These are phyloP conservation scores for Eupithecia tripunctaria DNA, from an alignment of 2,888 invertebrate species.

Conservation along the genomic window DNA sequence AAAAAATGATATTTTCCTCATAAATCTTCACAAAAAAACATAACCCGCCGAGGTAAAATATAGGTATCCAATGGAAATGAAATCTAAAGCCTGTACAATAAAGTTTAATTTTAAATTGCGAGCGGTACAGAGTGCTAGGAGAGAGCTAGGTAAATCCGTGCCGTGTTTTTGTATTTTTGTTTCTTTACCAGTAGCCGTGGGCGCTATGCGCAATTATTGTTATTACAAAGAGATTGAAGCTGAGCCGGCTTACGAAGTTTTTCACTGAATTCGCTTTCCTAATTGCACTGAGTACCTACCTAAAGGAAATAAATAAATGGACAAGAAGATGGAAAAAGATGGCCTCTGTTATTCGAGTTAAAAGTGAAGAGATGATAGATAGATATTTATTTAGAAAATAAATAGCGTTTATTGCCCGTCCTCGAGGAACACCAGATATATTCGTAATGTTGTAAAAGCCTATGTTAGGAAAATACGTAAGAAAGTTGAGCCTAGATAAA, in stretches of 20 bases:
- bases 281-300: conserved; percentile 56
- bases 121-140: conserved; percentile 26
- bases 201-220: conserved; percentile 82
- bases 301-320: background rate
- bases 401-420: no score
- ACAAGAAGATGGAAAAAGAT: background rate
- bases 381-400: no score
- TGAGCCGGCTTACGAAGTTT: conserved; percentile 75
- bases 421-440: no score
- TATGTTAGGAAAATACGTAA: no score
- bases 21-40: background rate
- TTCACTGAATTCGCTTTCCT: conserved; percentile 69
- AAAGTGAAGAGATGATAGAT: background rate
- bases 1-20: background rate
- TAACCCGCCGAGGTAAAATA: background rate
- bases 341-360: background rate
- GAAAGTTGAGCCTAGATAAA: no score
- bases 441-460: no score
- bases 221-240: conserved; percentile 81
- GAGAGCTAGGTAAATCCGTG: conserved; percentile 69
- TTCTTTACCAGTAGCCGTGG: conserved; percentile 67
- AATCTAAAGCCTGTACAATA: conserved; percentile 13
- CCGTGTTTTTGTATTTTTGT: conserved; percentile 56
- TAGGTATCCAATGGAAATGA: background rate
- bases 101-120: conserved; percentile 12